These are phyloP conservation scores for Hirtodrosophila trivittata DNA, from an alignment of 2,888 invertebrate genomes.

Conservation along the genomic window DNA sequence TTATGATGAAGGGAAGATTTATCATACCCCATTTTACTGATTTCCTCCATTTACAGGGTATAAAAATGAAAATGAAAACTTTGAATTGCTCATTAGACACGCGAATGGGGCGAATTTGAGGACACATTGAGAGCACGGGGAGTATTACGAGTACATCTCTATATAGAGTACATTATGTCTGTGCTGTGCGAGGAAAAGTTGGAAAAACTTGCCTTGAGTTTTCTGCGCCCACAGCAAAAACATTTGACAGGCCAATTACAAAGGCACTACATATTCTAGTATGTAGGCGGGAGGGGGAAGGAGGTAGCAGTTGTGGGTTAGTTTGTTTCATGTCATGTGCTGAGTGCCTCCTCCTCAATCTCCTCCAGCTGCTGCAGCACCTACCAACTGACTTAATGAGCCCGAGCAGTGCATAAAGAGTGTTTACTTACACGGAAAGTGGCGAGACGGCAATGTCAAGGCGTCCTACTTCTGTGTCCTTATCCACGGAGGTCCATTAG, in stretches of 20 bases:
- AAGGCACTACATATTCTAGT: conserved; percentile 2
- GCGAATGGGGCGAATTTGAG: conserved; percentile 34
- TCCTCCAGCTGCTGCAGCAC: too few species aligned
- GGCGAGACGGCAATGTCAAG: conserved; percentile 48
- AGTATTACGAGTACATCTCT: not conserved
- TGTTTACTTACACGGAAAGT: conserved; percentile 25
- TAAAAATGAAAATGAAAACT: conserved; percentile 60
- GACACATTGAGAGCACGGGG: conserved; percentile 2
- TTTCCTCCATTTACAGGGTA: not conserved
- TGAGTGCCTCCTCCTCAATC: not conserved
- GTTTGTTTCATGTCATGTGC: conserved; percentile 48
- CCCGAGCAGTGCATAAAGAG: conserved; percentile 21
- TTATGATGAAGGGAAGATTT: not conserved
- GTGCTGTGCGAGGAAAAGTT: not conserved
- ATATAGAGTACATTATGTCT: not conserved
- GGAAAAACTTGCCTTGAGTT: conserved; percentile 35
- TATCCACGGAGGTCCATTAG: conserved; percentile 31
- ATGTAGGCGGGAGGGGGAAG: not conserved
- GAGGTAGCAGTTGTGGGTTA: conserved; percentile 20
- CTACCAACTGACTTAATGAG: conserved; percentile 52
- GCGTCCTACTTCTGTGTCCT: conserved; percentile 20
- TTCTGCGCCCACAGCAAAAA: conserved; percentile 27
- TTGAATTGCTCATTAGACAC: conserved; percentile 77
- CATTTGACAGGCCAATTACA: conserved; percentile 37
- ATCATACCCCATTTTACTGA: not conserved